Conservation (phyloP, 2,113 vertebrate species). For the Chelonoidis abingdonii region DNA sequence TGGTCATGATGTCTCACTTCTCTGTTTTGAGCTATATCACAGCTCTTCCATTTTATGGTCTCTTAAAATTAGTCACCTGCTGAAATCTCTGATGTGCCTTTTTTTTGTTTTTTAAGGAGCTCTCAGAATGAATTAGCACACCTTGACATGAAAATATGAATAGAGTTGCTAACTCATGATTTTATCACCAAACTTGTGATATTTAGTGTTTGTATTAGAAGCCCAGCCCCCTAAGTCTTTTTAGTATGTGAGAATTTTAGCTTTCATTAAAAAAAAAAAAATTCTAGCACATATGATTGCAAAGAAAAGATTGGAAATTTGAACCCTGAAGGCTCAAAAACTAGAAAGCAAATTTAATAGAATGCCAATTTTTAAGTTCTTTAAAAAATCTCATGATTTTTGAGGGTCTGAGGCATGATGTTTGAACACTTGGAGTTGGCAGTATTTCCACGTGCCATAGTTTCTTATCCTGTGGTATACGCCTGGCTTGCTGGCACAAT, state of each 20-base stretch:
- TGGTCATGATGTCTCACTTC: not conserved
- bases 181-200: constrained; percentile 7
- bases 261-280: not conserved
- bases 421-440: not conserved
- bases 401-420: not conserved
- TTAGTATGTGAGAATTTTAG: not conserved
- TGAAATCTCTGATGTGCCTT: not conserved
- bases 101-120: not conserved
- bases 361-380: not conserved
- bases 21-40: not conserved
- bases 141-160: not conserved
- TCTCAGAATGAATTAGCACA: not conserved
- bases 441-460: not conserved
- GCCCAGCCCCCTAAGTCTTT: not conserved
- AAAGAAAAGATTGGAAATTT: not conserved
- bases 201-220: not conserved
- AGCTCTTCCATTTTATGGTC: not conserved
- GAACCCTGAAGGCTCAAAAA: not conserved
- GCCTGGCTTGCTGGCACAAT: not conserved
- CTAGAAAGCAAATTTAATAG: not conserved
- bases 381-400: not conserved
- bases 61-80: not conserved
- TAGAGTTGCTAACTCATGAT: constrained; percentile 31
- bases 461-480: not conserved
- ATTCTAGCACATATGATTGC: fast-evolving